A percentile compares a stretch with the other conserved stretches of the same genome.
Evolutionary conservation across 2,888 invertebrate species (phyloP).

Genomic region (Acleris literana): DNA sequence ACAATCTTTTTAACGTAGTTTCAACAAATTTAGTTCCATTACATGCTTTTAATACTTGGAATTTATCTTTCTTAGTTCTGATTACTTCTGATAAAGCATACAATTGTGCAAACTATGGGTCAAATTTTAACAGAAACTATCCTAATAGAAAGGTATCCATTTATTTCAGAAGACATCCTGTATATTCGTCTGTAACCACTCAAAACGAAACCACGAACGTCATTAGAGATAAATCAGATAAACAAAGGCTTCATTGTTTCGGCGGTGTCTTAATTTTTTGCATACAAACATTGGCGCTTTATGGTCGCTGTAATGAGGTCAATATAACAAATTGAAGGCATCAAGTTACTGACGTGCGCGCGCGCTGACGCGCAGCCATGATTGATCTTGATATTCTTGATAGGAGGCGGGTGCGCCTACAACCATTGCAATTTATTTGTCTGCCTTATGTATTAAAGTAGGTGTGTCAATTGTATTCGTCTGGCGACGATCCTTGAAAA

Average conservation of each 20-base stretch:
- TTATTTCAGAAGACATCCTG: too few species aligned
- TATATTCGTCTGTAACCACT: background rate
- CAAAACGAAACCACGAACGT: constrained; percentile 11
- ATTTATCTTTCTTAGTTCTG: too few species aligned
- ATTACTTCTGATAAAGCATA: too few species aligned
- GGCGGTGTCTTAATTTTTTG: constrained; percentile 12
- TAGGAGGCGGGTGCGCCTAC: constrained; percentile 52
- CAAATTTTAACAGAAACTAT: too few species aligned
- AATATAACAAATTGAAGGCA: constrained; percentile 51
- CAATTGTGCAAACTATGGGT: too few species aligned
- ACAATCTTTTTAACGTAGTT: too few species aligned
- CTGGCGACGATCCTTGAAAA: background rate
- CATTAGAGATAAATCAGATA: constrained; percentile 25
- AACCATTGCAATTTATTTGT: constrained; percentile 52
- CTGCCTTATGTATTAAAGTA: constrained; percentile 37
- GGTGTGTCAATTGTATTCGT: constrained; percentile 23
- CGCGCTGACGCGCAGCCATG: constrained; percentile 46
- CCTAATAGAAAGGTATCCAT: too few species aligned
- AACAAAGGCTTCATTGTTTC: constrained; percentile 23
- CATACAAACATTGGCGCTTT: constrained; percentile 29
- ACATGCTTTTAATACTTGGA: too few species aligned
- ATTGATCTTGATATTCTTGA: constrained; percentile 63
- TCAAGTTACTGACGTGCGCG: constrained; percentile 46
- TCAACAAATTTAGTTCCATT: too few species aligned
- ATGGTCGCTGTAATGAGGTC: constrained; percentile 38